Evolutionary conservation across 2,888 invertebrate genomes (phyloP).

Genomic region (Tenthredo notha): DNA sequence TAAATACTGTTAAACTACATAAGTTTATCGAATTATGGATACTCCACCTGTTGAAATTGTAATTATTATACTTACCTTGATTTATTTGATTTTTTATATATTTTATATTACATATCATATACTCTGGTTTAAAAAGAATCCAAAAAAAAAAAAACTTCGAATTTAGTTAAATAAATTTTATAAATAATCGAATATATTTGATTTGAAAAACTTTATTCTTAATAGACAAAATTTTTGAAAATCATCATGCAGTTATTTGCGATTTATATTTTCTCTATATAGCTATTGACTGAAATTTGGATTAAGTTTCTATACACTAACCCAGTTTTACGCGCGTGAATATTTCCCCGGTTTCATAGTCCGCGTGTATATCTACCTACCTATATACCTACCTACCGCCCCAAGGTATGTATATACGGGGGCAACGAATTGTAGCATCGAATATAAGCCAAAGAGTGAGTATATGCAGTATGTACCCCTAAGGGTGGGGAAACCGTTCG

Average conservation of each 20-base stretch:
- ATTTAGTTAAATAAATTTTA: too few species aligned
- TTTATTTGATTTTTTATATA: not conserved
- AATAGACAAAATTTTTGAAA: too few species aligned
- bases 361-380: not conserved
- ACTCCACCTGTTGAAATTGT: constrained; percentile 7
- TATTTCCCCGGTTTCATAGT: not conserved
- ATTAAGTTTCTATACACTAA: not conserved
- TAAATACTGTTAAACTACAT: not conserved
- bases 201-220: too few species aligned
- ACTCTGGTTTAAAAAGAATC: too few species aligned
- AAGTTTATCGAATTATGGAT: not conserved
- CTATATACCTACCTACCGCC: not conserved
- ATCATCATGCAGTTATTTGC: too few species aligned
- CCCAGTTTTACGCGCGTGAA: not conserved
- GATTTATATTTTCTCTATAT: too few species aligned
- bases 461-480: not conserved
- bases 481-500: not conserved
- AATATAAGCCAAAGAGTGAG: constrained; percentile 2
- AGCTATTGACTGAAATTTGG: not conserved
- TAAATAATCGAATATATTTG: too few species aligned
- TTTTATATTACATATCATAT: too few species aligned
- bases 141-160: too few species aligned
- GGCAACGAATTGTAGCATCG: constrained; percentile 11
- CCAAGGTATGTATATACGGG: not conserved
- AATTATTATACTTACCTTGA: not conserved